Evolutionary conservation across 2,113 vertebrate species (phyloP).

Genomic region (Tiliqua scincoides): DNA sequence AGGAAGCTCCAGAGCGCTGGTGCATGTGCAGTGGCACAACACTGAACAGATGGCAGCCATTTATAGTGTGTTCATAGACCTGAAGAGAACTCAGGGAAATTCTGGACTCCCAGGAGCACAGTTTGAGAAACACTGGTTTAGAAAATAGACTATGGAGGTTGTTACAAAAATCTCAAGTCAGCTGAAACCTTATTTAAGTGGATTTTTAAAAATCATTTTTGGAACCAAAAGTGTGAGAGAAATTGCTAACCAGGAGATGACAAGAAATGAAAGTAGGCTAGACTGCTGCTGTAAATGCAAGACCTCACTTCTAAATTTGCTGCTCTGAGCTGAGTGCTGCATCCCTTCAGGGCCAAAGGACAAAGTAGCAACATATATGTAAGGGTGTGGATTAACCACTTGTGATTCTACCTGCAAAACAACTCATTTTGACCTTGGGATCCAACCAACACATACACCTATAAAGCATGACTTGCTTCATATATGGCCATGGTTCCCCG

Average conservation of each 20-base stretch:
- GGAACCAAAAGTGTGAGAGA: background rate
- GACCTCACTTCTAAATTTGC: background rate
- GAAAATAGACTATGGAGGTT: constrained; percentile 5
- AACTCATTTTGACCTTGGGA: background rate
- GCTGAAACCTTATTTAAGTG: constrained; percentile 23
- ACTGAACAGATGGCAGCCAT: no score
- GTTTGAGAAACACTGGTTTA: background rate
- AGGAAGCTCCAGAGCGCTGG: no score
- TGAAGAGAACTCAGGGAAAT: no score
- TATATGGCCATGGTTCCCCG: background rate
- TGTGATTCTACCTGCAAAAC: background rate
- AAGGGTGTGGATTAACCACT: background rate
- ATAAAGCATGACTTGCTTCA: background rate
- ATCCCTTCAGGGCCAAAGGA: background rate
- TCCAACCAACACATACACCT: background rate
- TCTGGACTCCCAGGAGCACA: no score
- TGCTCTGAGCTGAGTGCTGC: background rate
- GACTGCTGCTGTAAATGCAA: background rate
- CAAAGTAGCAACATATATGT: background rate
- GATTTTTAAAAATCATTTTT: constrained; percentile 6
- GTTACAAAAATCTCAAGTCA: constrained; percentile 20
- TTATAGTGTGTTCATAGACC: no score
- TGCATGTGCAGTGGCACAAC: no score
- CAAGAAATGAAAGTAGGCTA: background rate
- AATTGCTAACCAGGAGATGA: background rate